Evolutionary conservation across 2,113 vertebrate species (phyloP), one percentile per base, ranked within the genome.

Genomic region (Ptilorrhoa leucosticta): DNA sequence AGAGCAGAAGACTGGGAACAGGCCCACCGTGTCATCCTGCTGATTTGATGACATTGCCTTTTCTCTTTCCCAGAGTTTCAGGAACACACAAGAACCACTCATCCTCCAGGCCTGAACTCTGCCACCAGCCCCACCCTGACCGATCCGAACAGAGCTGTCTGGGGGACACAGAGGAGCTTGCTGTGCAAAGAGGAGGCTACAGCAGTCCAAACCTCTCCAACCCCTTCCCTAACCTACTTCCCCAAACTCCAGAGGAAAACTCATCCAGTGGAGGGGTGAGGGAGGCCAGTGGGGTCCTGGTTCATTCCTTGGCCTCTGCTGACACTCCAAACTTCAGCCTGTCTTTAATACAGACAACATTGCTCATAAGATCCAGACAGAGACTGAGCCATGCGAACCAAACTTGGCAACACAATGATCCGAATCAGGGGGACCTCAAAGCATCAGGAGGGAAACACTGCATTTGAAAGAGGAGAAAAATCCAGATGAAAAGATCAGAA

Each of bases 71-170:
- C 80, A 69, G 35, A 48, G 28, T 47, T 60, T 75, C 63, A 88
- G 58, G 12, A 57, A 50, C 12, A 69, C 44, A 35, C 17, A 53
- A 66, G 68, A 83, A 15, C 28, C 45, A 31, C 14, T 35, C 19
- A 20, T 73, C 24, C 58, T 80, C 26, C 40, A 42, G 13, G 27
- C 20, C 26, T 69, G 40, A 88, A 13, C 58, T 88, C 13, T 23
- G 30, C 56, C 56, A 31, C 40, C 53, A 84, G 30, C 22, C 21
- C 33, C 20, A 66, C 9, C 11, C 51, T 37, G 44, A 71, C 4
- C 0, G 0, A 71, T 21, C 33, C 24, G 20, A 2, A 0, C 2
- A 44, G 69, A 63, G 47, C 2, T 78, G 18, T 28, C 27, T 7
- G 18, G 8, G 23, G 30, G n/a, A 40, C 48, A 78, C 13, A 35